These are phyloP conservation scores for Aphyosemion australe DNA, from an alignment of 2,113 vertebrate species.

Conservation along the genomic window DNA sequence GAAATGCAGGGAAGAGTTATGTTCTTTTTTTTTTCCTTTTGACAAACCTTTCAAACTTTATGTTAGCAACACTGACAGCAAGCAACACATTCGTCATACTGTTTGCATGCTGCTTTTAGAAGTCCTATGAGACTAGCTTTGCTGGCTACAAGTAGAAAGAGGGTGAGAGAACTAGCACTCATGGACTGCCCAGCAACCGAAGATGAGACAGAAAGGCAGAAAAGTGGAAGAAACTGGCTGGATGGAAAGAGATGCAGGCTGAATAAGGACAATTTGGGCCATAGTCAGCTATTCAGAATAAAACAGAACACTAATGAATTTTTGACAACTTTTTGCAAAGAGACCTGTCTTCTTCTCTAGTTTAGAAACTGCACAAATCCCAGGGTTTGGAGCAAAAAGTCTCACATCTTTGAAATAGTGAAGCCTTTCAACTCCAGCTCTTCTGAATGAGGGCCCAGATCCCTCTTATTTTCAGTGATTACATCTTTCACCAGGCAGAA, in stretches of 20 bases:
- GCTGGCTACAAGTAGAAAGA: conserved; percentile 19
- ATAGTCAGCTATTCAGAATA: conserved; percentile 27
- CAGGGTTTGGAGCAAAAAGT: conserved; percentile 28
- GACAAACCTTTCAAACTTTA: conserved; percentile 52
- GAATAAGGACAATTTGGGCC: background rate
- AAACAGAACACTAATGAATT: conserved; percentile 32
- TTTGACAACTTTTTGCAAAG: conserved; percentile 23
- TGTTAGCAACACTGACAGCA: conserved; percentile 40
- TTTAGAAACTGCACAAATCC: conserved; percentile 4
- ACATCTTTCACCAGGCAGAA: conserved; percentile 36
- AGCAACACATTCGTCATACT: conserved; percentile 59
- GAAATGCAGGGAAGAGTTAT: conserved; percentile 32
- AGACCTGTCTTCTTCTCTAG: conserved; percentile 29
- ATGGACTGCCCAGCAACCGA: conserved; percentile 25
- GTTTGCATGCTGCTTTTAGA: conserved; percentile 62
- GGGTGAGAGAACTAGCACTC: background rate
- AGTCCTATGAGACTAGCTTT: conserved; percentile 52
- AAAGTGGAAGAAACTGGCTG: background rate
- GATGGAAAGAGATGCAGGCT: background rate
- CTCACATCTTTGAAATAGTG: conserved; percentile 46
- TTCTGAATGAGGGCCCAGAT: conserved; percentile 29
- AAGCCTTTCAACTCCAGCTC: conserved; percentile 40
- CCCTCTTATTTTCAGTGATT: conserved; percentile 18
- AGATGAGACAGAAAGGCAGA: background rate
- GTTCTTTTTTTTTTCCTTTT: conserved; percentile 10